Evolutionary conservation across 2,888 invertebrate genomes (phyloP).

Genomic region (Endomychus coccineus): DNA sequence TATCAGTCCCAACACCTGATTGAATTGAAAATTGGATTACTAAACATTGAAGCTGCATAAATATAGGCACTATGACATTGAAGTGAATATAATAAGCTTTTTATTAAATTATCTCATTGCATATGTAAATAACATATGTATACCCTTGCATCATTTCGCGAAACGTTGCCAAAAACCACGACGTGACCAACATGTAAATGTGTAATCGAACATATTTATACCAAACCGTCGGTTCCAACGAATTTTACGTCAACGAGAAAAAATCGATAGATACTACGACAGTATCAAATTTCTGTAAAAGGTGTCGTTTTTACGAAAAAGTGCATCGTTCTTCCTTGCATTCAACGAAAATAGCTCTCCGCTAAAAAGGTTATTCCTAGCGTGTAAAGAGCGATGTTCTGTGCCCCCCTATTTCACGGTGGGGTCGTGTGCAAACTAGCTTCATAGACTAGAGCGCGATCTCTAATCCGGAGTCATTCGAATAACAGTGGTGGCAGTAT

Average conservation of each 20-base stretch:
- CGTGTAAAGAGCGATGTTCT: slow-evolving; percentile 16
- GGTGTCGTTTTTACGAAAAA: slow-evolving; percentile 41
- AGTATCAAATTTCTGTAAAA: slow-evolving; percentile 41
- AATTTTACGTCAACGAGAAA: too few species aligned
- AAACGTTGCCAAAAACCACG: too few species aligned
- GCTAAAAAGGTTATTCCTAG: slow-evolving; percentile 48
- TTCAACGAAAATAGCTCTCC: slow-evolving; percentile 48
- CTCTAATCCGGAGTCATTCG: slow-evolving; percentile 50
- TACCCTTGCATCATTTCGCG: too few species aligned
- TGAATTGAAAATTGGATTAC: too few species aligned
- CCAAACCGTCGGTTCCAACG: too few species aligned
- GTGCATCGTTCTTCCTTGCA: slow-evolving; percentile 39
- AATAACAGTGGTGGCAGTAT: slow-evolving; percentile 54
- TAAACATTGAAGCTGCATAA: too few species aligned
- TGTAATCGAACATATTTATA: neutral
- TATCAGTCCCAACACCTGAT: too few species aligned
- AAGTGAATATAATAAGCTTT: too few species aligned
- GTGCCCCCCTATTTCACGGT: slow-evolving; percentile 27
- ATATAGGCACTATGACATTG: too few species aligned
- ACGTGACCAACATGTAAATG: too few species aligned
- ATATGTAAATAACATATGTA: too few species aligned
- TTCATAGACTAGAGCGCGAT: slow-evolving; percentile 53
- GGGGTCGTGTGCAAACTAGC: slow-evolving; percentile 56
- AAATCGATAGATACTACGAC: slow-evolving; percentile 18
- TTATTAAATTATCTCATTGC: too few species aligned